These are phyloP conservation scores for Prorops nasuta DNA, from an alignment of 1,140 invertebrate species.

Conservation along the genomic window DNA sequence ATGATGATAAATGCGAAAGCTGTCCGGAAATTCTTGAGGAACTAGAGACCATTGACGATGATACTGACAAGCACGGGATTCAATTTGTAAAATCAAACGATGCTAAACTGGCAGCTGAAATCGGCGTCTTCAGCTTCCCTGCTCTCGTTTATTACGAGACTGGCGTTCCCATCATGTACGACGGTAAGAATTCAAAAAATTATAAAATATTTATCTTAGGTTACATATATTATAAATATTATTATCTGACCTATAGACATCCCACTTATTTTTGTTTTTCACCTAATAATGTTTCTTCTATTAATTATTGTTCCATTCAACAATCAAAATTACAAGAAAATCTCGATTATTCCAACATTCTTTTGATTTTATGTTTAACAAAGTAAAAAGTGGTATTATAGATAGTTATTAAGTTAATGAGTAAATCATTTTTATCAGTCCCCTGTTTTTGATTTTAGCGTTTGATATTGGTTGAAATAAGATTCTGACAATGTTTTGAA, in stretches of 20 bases:
- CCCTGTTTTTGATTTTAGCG: too few relatives aligned
- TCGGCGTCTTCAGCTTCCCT: conserved; percentile 88
- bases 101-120: conserved; percentile 82
- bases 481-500: neutral
- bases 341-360: too few relatives aligned
- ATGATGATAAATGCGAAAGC: conserved; percentile 79
- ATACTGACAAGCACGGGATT: conserved; percentile 87
- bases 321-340: too few relatives aligned
- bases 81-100: conserved; percentile 94
- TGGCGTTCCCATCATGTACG: conserved; percentile 89
- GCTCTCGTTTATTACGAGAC: conserved; percentile 90
- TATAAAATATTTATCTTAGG: neutral
- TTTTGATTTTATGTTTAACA: too few relatives aligned
- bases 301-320: too few relatives aligned
- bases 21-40: conserved; percentile 84
- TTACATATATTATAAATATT: neutral
- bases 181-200: conserved; percentile 68
- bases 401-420: too few relatives aligned
- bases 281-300: too few relatives aligned
- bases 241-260: neutral
- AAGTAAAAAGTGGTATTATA: too few relatives aligned
- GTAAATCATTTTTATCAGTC: too few relatives aligned
- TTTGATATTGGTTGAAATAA: neutral
- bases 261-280: too few relatives aligned
- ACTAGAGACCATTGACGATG: conserved; percentile 91